Evolutionary conservation across 2,113 vertebrate genomes (phyloP), one percentile per base, ranked within the genome.

Genomic region (Thymallus thymallus): DNA sequence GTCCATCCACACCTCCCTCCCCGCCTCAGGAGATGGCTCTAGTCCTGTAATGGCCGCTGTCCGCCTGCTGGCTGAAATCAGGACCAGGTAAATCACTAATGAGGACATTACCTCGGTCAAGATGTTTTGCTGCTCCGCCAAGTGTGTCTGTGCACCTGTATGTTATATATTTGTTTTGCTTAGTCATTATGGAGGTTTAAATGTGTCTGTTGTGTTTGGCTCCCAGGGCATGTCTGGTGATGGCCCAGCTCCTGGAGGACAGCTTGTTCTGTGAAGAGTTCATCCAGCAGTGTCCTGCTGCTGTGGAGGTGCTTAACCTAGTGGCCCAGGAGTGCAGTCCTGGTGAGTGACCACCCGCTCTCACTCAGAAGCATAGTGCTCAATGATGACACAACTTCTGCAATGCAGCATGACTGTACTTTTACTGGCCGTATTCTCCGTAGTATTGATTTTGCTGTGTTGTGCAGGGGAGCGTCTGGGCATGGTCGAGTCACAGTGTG

Each of bases 261-360:
- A 99, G 96, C 87, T 96, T 95, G 4, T 99, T 99, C 87, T 99
- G 98, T 94, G 98, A 99, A 90, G 98, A 98, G 88, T 99, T 99
- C 87, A 98, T 99, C 88, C 97, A 99, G 83, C 98, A 99, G 86
- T 99, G 98, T 82, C 98, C 98, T 63, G 97, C 97, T 73, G 97
- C 98, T 69, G 96, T 98, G 26, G 98, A 99, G 85, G 98, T 99
- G 75, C 94, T 98, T 6, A 99, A 98, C 89, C 92, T 98, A 4
- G 97, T 98, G 24, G 97, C 98, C 0, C 98, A 99, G 88, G 98
- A 99, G 77, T 99, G 98, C 88, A 98, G 96, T 84, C 96, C 98
- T 63, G 96, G 98, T 98, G 85, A 87, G 94, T 5, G 32, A n/a
- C 35, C 13, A 4, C n/a, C 56, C n/a, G 23, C 56, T n/a, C 5